Conservation (phyloP, 2,888 invertebrate genomes). For the Antheraea assamensis region DNA sequence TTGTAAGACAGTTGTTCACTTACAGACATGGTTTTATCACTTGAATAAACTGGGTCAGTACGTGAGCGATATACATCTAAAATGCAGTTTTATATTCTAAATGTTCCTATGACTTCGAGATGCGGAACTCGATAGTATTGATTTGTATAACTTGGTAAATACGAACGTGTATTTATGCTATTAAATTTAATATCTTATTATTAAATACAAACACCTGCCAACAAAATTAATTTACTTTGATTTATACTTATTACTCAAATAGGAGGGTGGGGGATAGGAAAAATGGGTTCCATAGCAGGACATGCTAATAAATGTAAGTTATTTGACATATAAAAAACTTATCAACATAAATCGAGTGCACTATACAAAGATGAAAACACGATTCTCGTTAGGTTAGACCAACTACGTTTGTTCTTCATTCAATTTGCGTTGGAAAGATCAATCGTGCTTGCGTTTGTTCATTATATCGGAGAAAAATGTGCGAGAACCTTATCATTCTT, state of each 20-base stretch:
- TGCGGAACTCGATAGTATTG: conserved; percentile 32
- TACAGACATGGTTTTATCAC: conserved; percentile 26
- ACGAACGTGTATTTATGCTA: background rate
- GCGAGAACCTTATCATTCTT: conserved; percentile 34
- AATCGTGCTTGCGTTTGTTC: conserved; percentile 37
- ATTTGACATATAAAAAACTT: background rate
- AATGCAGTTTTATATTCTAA: conserved; percentile 48
- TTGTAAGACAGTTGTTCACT: background rate
- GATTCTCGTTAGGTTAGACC: conserved; percentile 20
- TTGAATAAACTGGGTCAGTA: conserved; percentile 56
- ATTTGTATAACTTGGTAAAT: conserved; percentile 28
- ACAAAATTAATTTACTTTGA: no score
- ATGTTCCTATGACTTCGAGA: conserved; percentile 38
- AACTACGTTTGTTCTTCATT: conserved; percentile 24
- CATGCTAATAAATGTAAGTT: background rate
- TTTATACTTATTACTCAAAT: background rate
- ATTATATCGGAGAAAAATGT: conserved; percentile 34
- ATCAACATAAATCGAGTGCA: background rate
- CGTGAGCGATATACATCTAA: conserved; percentile 59
- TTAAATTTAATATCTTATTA: background rate
- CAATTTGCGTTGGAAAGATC: conserved; percentile 35
- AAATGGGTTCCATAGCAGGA: background rate
- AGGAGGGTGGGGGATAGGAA: background rate
- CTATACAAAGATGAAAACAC: conserved; percentile 2
- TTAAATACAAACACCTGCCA: background rate